These are phyloP conservation scores for Diadumene lineata DNA, from an alignment of 92 coral and sea anemone species.

Conservation along the genomic window DNA sequence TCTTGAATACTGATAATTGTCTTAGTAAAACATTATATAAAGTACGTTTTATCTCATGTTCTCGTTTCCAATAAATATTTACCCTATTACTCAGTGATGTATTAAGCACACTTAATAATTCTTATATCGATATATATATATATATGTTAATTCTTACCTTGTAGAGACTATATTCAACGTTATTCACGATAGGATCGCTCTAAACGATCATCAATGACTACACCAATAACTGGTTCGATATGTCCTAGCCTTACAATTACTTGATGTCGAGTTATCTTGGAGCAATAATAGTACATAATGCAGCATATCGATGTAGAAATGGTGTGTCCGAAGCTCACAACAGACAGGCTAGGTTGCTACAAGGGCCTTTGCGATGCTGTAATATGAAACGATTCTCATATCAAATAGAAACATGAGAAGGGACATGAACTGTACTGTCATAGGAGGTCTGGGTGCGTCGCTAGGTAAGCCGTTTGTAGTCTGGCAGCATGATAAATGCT, in stretches of 20 bases:
- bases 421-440: conserved; percentile 5
- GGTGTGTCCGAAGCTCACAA: conserved; percentile 15
- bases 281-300: conserved; percentile 1
- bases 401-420: conserved; percentile 19
- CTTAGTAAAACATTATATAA: no score
- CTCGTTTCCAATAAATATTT: no score
- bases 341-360: conserved; percentile 49
- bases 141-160: not conserved
- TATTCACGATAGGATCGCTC: not conserved
- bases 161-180: not conserved
- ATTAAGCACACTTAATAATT: no score
- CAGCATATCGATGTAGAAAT: conserved; percentile 9
- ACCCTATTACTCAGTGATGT: no score
- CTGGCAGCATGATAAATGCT: conserved; percentile 6
- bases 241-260: not conserved
- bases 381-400: conserved; percentile 11
- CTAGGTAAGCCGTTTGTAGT: conserved; percentile 25
- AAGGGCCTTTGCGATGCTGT: conserved; percentile 27
- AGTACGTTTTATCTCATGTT: no score
- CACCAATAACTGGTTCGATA: not conserved
- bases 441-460: conserved; percentile 10
- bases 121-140: not conserved
- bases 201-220: not conserved
- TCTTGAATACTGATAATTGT: no score
- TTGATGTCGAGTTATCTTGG: not conserved